Conservation (phyloP, 2,888 invertebrate genomes). For the Protonemura montana region DNA sequence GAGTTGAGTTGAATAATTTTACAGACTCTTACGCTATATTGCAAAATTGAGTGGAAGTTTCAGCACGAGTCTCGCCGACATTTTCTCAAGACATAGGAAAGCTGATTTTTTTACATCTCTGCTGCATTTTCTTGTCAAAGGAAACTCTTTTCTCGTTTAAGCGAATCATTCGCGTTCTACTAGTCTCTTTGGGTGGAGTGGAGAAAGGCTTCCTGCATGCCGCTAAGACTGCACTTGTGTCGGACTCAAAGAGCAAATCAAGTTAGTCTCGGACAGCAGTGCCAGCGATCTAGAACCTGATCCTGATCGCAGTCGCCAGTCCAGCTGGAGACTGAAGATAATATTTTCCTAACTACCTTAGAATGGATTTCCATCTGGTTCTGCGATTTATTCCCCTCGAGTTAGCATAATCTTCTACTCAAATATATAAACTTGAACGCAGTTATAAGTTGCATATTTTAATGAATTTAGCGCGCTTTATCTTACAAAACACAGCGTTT, state of each 20-base stretch:
- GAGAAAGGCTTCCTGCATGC: not conserved
- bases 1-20: not conserved
- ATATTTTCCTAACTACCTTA: not conserved
- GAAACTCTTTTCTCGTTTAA: slow-evolving; percentile 2
- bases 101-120: not conserved
- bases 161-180: not conserved
- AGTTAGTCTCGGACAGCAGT: not conserved
- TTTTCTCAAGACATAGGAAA: not conserved
- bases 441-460: not conserved
- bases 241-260: not conserved
- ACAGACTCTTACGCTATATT: not conserved
- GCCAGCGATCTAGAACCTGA: not conserved
- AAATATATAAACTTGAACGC: not conserved
- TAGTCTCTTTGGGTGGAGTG: not conserved
- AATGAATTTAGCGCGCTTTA: not conserved
- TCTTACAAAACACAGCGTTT: not conserved
- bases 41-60: not conserved
- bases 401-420: not conserved
- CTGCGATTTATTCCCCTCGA: not conserved
- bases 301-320: not conserved
- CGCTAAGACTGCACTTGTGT: not conserved
- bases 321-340: not conserved
- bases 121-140: slow-evolving; percentile 12
- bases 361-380: not conserved
- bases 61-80: not conserved